Evolutionary conservation across 2,113 vertebrate genomes (phyloP).

Genomic region (Turnix velox): DNA sequence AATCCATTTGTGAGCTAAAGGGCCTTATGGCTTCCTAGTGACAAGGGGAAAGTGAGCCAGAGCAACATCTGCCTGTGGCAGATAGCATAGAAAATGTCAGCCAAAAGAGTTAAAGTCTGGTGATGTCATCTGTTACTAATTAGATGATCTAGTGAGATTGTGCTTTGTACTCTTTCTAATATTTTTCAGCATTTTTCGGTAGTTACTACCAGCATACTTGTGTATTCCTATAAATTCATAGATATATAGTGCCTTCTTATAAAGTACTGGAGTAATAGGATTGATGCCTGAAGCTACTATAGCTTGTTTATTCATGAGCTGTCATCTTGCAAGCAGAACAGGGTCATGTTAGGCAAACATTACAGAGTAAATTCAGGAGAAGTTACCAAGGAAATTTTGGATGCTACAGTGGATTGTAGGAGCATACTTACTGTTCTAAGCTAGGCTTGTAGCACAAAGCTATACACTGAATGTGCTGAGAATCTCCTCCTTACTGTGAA

Average conservation of each 20-base stretch:
- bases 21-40: not conserved
- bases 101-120: not conserved
- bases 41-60: not conserved
- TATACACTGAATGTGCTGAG: not conserved
- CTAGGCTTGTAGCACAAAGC: not conserved
- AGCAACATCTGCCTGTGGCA: not conserved
- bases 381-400: slow-evolving; percentile 5
- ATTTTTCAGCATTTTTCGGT: not conserved
- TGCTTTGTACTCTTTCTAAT: not conserved
- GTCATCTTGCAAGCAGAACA: not conserved
- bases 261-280: slow-evolving; percentile 14
- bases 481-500: not conserved
- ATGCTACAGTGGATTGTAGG: not conserved
- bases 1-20: not conserved
- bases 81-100: not conserved
- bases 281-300: not conserved
- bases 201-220: not conserved
- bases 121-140: not conserved
- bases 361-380: not conserved
- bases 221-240: no score
- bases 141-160: not conserved
- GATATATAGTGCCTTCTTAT: not conserved
- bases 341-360: slow-evolving; percentile 12
- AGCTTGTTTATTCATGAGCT: slow-evolving; percentile 30
- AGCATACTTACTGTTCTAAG: not conserved